A percentile compares a stretch with the other conserved stretches of the same genome.
Conservation (phyloP, 1,140 invertebrate genomes). For the Drosophila sulfurigaster region DNA sequence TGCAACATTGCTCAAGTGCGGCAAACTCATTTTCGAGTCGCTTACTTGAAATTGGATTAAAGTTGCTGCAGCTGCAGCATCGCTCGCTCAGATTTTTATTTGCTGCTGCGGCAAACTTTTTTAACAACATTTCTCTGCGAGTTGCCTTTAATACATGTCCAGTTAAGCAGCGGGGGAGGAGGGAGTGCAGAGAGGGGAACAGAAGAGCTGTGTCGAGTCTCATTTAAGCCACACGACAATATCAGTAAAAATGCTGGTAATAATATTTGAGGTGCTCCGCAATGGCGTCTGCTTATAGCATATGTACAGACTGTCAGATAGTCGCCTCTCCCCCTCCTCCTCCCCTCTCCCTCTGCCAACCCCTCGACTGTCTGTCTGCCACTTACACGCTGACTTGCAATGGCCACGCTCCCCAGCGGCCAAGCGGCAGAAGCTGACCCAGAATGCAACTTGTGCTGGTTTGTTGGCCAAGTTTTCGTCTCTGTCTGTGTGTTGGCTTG, state of each 20-base stretch:
- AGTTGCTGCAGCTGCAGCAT: conserved; percentile 29
- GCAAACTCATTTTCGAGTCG: conserved; percentile 63
- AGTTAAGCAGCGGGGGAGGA: conserved; percentile 46
- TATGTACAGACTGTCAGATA: conserved; percentile 39
- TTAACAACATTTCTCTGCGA: conserved; percentile 50
- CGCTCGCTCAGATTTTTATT: conserved; percentile 44
- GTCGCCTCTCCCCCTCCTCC: neutral
- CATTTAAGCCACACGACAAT: conserved; percentile 65
- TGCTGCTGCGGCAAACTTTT: conserved; percentile 31
- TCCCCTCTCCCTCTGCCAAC: neutral
- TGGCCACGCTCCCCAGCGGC: conserved; percentile 40
- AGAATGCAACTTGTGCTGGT: conserved; percentile 78
- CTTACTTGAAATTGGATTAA: conserved; percentile 72
- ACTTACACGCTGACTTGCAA: conserved; percentile 46
- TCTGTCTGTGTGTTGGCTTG: conserved; percentile 30
- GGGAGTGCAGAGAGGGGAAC: neutral
- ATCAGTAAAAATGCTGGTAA: conserved; percentile 77
- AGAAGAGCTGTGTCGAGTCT: conserved; percentile 30
- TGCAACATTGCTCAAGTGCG: conserved; percentile 37
- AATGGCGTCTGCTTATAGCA: conserved; percentile 49
- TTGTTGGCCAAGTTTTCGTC: conserved; percentile 44
- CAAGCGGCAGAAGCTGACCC: conserved; percentile 64
- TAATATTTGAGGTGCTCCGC: conserved; percentile 77
- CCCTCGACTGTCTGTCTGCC: conserved; percentile 13
- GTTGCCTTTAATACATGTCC: conserved; percentile 77